These are phyloP conservation scores for Propsilocerus akamusi DNA, from an alignment of 1,140 invertebrate species.

Conservation along the genomic window DNA sequence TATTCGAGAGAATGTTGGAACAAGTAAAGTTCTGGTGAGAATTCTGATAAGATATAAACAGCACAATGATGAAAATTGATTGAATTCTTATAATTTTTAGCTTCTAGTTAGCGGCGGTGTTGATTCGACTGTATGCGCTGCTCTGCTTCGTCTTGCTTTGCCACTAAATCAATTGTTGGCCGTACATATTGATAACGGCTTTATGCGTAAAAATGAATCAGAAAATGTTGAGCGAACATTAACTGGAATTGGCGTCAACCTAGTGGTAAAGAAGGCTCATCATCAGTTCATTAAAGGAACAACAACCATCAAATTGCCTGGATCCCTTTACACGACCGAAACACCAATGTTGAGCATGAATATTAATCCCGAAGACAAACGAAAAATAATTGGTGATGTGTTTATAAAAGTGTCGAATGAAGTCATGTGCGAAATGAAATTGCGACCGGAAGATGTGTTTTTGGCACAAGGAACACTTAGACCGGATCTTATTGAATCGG, in stretches of 20 bases:
- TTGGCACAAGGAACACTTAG: constrained; percentile 82
- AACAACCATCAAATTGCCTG: constrained; percentile 39
- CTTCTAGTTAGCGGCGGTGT: constrained; percentile 92
- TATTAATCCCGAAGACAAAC: constrained; percentile 85
- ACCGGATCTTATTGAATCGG: constrained; percentile 96
- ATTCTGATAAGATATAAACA: constrained; percentile 8
- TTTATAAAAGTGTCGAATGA: constrained; percentile 85
- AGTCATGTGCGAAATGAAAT: constrained; percentile 58
- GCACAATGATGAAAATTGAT: constrained; percentile 7
- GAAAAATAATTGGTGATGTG: constrained; percentile 97
- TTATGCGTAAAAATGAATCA: constrained; percentile 94
- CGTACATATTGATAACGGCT: constrained; percentile 95
- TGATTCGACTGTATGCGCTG: constrained; percentile 96
- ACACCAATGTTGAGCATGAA: constrained; percentile 79
- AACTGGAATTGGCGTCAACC: constrained; percentile 65
- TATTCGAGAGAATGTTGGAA: constrained; percentile 76
- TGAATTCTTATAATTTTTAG: constrained; percentile 27
- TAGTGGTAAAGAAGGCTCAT: constrained; percentile 60
- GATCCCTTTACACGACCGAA: constrained; percentile 32
- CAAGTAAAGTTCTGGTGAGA: constrained; percentile 84
- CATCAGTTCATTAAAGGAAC: constrained; percentile 61
- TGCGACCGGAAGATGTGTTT: constrained; percentile 69
- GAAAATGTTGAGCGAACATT: constrained; percentile 72
- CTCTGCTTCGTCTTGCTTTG: constrained; percentile 77
- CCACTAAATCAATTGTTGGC: constrained; percentile 83